Conservation (phyloP, 2,797 vertebrate species). For the Siniperca undulata region DNA sequence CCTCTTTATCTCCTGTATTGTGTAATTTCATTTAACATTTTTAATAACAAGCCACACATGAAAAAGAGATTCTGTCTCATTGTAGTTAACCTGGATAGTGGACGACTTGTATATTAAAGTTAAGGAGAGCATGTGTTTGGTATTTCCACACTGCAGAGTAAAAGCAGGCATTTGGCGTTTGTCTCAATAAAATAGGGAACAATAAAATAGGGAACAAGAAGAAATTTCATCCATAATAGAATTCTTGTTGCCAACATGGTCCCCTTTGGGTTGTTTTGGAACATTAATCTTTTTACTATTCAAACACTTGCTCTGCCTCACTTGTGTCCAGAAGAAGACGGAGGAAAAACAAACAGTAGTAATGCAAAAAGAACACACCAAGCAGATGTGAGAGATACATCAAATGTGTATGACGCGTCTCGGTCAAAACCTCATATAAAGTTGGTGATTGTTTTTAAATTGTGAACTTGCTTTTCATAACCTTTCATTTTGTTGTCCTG, state of each 20-base stretch:
- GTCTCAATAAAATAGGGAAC: constrained; percentile 41
- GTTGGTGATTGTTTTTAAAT: background rate
- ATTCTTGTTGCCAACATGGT: constrained; percentile 30
- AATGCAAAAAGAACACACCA: constrained; percentile 34
- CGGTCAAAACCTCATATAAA: constrained; percentile 9
- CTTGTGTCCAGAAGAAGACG: constrained; percentile 34
- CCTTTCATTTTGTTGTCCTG: too few relatives aligned
- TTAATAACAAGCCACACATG: constrained; percentile 42
- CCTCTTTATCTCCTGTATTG: background rate
- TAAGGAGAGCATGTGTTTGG: constrained; percentile 36
- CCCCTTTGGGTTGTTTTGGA: constrained; percentile 64
- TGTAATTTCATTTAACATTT: constrained; percentile 5
- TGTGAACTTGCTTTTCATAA: too few relatives aligned
- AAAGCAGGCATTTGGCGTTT: constrained; percentile 57
- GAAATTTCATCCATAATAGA: constrained; percentile 44
- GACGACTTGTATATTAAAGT: constrained; percentile 32
- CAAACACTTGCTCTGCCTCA: constrained; percentile 45
- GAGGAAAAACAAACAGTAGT: constrained; percentile 55
- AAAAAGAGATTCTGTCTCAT: constrained; percentile 45
- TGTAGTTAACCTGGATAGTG: constrained; percentile 47
- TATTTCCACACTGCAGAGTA: constrained; percentile 57
- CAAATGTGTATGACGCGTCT: constrained; percentile 32
- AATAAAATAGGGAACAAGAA: constrained; percentile 48
- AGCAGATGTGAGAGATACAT: constrained; percentile 21
- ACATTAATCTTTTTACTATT: constrained; percentile 41